phyloP scores from a whole-genome alignment of 2,797 vertebrate species.

The Fringilla coelebs region DNA sequence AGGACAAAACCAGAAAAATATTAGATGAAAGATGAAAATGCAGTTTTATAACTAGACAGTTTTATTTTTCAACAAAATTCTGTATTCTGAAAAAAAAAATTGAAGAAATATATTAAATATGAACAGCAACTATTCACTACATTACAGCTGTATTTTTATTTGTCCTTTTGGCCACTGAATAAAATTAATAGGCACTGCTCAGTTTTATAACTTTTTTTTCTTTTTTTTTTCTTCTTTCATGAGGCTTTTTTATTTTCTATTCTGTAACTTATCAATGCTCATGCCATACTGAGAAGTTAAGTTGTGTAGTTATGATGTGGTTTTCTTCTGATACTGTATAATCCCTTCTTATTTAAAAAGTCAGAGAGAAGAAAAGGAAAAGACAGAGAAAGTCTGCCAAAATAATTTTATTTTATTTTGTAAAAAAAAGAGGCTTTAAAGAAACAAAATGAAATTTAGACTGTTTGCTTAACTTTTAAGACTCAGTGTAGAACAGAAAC shows the following conservation, averaged over 20 bases:
- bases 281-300: neutral
- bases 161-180: neutral
- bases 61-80: neutral
- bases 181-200: neutral
- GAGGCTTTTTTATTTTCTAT: neutral
- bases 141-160: neutral
- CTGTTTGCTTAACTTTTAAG: neutral
- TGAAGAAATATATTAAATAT: neutral
- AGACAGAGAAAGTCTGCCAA: neutral
- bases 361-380: neutral
- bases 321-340: neutral
- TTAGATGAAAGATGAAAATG: neutral
- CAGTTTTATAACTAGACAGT: neutral
- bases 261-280: neutral
- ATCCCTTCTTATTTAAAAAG: neutral
- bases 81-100: neutral
- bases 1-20: neutral
- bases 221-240: rapidly evolving
- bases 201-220: neutral
- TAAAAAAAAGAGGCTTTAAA: neutral
- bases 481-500: neutral
- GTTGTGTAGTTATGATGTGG: neutral
- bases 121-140: neutral
- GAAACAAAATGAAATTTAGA: neutral
- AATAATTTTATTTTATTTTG: neutral